Base-by-base conservation (phyloP, 2,888 invertebrate genomes). In the Uropetala carovei region DNA sequence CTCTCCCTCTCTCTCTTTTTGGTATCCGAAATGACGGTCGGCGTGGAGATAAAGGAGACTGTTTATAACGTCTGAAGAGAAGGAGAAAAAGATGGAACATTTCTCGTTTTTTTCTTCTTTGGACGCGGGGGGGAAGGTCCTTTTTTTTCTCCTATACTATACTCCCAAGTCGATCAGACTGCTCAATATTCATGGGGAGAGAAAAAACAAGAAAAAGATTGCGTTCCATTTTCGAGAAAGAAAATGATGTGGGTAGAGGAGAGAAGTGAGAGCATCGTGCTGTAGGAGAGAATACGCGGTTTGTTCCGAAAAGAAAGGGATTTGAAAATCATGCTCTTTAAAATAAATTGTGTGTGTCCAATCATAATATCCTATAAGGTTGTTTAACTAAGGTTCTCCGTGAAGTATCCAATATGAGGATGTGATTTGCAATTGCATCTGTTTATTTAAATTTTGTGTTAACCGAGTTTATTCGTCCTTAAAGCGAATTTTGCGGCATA, bases 161-260 rank as follows among this genome's bases (percentile, higher is more conserved):
- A 75, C 27, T 89, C 43, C 64, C 64, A 60, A 43, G 64, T 30
- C 89, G 89, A 89, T 89, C 64, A 27, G 56, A 64, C 89, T 64
- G 27, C 89, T 89, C 89, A 89, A 68, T 89, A 89, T 89, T 89
- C 64, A 89, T 89, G 89, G 43, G 43, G 89, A 30, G 89, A 89
- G n/a, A 89, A 43, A 64, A 43, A 68, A 43, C 56, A n/a, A 43
- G 56, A 64, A 64, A 89, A 68, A 89, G 89, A 43, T 59, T 68
- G 18, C 43, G 43, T 89, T n/a, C 64, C 64, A 43, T 43, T 43
- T 89, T 89, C 64, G 43, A 64, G 89, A 89, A 68, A 27, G 10
- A n/a, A 18, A 75, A 18, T 18, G 58, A 3, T 43, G 58, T 68
- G 89, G n/a, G 43, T 16, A 18, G 68, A 30, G 89, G 14, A 18